Percentiles rank a stretch among this genome's conserved stretches.
Conservation (phyloP, 1,140 invertebrate species). For the Arctopsyche grandis region DNA sequence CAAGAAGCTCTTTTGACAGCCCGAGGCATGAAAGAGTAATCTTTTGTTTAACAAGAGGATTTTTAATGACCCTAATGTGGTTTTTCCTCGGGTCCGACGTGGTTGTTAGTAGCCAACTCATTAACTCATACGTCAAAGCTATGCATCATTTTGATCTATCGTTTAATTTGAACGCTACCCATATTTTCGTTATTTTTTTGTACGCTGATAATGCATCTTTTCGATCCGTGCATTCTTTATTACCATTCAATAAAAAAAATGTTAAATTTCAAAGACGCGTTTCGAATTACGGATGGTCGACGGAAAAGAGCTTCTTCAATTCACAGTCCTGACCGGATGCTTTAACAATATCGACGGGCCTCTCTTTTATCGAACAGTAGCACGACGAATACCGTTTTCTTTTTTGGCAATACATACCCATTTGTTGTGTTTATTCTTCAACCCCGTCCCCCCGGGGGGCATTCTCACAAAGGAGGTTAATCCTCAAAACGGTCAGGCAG, state of each 20-base stretch:
- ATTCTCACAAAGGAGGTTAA: constrained; percentile 36
- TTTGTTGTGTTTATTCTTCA: constrained; percentile 18
- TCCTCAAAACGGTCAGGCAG: constrained; percentile 43
- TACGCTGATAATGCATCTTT: not conserved
- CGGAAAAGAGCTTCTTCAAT: constrained; percentile 31
- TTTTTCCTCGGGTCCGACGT: constrained; percentile 23
- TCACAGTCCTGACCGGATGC: constrained; percentile 45
- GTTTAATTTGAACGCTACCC: constrained; percentile 30
- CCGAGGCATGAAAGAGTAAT: constrained; percentile 34
- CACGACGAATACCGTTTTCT: constrained; percentile 46
- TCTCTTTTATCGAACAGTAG: constrained; percentile 24
- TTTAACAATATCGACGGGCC: constrained; percentile 36
- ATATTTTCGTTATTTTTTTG: not conserved
- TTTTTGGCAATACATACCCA: constrained; percentile 13
- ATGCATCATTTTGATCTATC: constrained; percentile 43
- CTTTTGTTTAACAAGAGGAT: constrained; percentile 47
- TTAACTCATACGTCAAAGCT: constrained; percentile 23
- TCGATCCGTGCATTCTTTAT: not conserved
- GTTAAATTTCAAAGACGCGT: constrained; percentile 18
- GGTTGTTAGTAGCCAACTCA: constrained; percentile 31
- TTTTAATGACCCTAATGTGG: constrained; percentile 38
- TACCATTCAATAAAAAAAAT: constrained; percentile 1
- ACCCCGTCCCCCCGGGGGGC: not conserved
- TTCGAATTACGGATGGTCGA: constrained; percentile 43
- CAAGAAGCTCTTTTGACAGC: constrained; percentile 42